A percentile compares a stretch with the other conserved stretches of the same genome.
Evolutionary conservation across 2,888 invertebrate species (phyloP).

Genomic region (Rotaria magnacalcarata): DNA sequence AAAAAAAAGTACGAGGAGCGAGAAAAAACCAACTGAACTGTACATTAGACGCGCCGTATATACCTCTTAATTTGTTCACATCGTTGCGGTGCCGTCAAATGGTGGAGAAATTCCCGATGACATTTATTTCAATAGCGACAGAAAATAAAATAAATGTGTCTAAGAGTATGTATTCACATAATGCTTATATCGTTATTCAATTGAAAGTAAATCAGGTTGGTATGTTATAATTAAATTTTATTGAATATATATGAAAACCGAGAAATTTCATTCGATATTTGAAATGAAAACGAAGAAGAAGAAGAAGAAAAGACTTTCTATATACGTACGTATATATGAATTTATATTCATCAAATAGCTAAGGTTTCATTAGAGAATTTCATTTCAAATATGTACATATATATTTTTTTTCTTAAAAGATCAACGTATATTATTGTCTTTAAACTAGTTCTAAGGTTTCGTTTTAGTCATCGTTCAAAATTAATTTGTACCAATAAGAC

Average conservation of each 20-base stretch:
- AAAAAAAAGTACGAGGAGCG: background rate
- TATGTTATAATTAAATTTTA: conserved; percentile 9
- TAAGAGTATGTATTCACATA: background rate
- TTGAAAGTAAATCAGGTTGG: background rate
- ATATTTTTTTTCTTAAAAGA: background rate
- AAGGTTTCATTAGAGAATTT: background rate
- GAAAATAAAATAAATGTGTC: background rate
- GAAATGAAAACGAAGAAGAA: background rate
- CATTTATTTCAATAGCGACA: conserved; percentile 6
- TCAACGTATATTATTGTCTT: background rate
- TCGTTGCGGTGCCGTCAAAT: background rate
- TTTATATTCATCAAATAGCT: background rate
- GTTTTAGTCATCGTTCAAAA: background rate
- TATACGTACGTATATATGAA: background rate
- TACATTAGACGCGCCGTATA: background rate
- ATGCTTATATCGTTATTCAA: background rate
- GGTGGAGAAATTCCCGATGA: background rate
- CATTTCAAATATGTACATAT: background rate
- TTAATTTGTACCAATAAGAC: background rate
- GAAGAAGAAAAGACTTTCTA: too few species aligned
- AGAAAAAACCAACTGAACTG: background rate
- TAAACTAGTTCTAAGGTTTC: background rate
- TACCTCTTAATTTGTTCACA: conserved; percentile 14
- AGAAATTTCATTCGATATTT: background rate
- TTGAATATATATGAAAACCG: background rate